These are phyloP conservation scores for Osmerus mordax DNA, from an alignment of 2,113 vertebrate genomes.

Conservation along the genomic window DNA sequence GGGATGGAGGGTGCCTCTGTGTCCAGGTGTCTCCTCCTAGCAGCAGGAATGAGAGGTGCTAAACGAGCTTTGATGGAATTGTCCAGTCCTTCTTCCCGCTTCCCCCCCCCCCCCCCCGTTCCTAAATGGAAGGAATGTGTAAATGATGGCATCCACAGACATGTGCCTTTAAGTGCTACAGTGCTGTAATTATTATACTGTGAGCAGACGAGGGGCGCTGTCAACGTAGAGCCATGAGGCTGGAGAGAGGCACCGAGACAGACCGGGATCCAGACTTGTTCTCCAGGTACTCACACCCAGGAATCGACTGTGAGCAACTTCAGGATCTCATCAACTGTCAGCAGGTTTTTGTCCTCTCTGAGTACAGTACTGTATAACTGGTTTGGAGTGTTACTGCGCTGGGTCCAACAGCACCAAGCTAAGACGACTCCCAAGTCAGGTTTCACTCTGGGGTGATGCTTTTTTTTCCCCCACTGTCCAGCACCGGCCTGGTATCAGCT, in stretches of 20 bases:
- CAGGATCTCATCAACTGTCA: background rate
- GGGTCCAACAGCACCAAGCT: background rate
- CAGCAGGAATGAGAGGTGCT: background rate
- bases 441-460: background rate
- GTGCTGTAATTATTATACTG: conserved; percentile 51
- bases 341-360: background rate
- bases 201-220: conserved; percentile 28
- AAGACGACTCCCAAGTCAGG: background rate
- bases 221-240: background rate
- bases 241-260: conserved; percentile 21
- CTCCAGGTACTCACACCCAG: background rate
- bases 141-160: conserved; percentile 52
- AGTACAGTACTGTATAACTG: background rate
- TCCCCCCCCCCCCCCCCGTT: conserved; percentile 16
- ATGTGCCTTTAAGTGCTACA: conserved; percentile 29
- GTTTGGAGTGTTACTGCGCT: background rate
- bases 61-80: background rate
- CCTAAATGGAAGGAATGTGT: conserved; percentile 43
- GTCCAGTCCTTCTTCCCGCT: background rate
- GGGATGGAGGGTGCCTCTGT: background rate
- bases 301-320: background rate
- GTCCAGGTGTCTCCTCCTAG: conserved; percentile 26
- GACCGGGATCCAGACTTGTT: background rate
- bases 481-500: background rate
- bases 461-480: background rate